Evolutionary conservation across 2,888 invertebrate genomes (phyloP), one percentile per base, ranked within the genome.

Genomic region (Biston stratarius): DNA sequence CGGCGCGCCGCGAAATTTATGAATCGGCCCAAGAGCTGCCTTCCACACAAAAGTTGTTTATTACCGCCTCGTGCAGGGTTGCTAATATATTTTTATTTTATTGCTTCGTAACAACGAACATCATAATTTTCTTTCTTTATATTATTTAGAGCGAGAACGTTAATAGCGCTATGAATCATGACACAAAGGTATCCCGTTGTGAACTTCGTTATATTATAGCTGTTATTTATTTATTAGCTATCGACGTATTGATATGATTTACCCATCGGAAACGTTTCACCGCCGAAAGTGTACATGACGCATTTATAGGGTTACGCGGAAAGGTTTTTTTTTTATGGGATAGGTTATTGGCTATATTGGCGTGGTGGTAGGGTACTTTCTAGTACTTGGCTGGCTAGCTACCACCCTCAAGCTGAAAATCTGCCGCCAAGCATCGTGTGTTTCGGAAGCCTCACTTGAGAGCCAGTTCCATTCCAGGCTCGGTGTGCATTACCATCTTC

Each of bases 41-140:
- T 92, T 93, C 92, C 88, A 91, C 90, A 90, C 92, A 90, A 91
- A 91, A 88, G 87, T 92, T 90, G 91, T 94, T 92, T 93, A 93
- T 91, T 83, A 83, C 87, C 69, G 74, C 77, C 80, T 76, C 81
- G 78, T 78, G 74, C 86, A 92, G 93, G 93, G 93, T 80, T 92
- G 83, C 87, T 85, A 85, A 85, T 87, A 82, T 85, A 86, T 85
- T 87, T 85, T 83, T 82, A 85, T 87, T 88, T 88, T 83, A 86
- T 84, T 83, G 80, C 86, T 75, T 60, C 60, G 70, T 70, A 74
- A 82, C 83, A 83, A 83, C 80, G 81, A 81, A 89, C 84, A 88
- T 87, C 86, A 90, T 90, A 87, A 90, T 89, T 73, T 75, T 70
- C 74, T 89, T 88, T 85, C 82, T 88, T 86, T 86, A 88, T 86